Percentiles rank a stretch among this genome's conserved stretches.
phyloP scores from a whole-genome alignment of 2,888 invertebrate species.

The Andrena marginata region DNA sequence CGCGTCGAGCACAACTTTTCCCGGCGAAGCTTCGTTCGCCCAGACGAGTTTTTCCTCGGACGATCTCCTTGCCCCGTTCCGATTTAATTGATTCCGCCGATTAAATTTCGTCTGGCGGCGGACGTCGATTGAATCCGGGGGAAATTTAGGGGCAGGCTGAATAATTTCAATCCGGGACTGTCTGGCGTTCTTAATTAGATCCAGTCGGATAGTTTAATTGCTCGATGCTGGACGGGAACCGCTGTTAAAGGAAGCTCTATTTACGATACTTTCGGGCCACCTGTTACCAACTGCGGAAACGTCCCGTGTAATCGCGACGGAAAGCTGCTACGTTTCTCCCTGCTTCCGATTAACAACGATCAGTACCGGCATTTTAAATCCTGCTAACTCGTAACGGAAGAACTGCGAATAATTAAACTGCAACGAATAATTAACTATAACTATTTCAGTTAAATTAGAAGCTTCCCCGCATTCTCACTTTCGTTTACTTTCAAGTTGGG shows the following conservation, averaged over 20 bases:
- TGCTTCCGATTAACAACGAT: constrained; percentile 28
- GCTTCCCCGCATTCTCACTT: too few species aligned
- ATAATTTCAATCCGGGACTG: constrained; percentile 53
- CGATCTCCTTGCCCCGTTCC: not conserved
- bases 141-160: constrained; percentile 48
- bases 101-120: constrained; percentile 44
- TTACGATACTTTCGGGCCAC: constrained; percentile 65
- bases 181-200: constrained; percentile 59
- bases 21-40: not conserved
- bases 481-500: too few species aligned
- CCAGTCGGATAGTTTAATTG: constrained; percentile 55
- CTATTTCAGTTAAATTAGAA: too few species aligned
- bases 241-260: constrained; percentile 46
- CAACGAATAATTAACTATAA: too few species aligned
- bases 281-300: constrained; percentile 58
- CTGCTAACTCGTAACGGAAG: too few species aligned
- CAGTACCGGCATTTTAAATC: not conserved
- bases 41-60: not conserved
- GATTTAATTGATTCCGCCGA: constrained; percentile 50
- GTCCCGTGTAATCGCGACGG: constrained; percentile 50
- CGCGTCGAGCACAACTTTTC: not conserved
- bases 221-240: constrained; percentile 37
- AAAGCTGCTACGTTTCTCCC: constrained; percentile 35
- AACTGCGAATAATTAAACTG: too few species aligned
- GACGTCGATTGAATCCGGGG: constrained; percentile 4